Base-by-base conservation (phyloP, 2,113 vertebrate genomes). In the Tenrec ecaudatus region DNA sequence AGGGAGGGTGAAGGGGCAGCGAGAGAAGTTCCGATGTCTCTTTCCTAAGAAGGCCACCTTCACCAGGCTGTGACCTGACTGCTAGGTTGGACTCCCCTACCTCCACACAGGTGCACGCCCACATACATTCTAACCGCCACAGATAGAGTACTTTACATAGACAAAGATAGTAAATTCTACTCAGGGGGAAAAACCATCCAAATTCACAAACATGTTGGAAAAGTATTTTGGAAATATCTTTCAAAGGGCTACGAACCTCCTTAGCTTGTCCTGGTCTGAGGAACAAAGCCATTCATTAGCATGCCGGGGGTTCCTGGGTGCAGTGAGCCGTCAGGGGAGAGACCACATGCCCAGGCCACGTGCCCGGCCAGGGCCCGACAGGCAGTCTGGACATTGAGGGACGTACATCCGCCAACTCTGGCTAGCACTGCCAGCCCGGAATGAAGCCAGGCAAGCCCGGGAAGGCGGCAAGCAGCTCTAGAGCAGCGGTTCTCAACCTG, bases 151-250 rank as follows among this genome's bases (percentile, higher is more conserved):
- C 81, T 75, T 87, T 94, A 47, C 66, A 83, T 58, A 79, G 66
- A 47, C 66, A 83, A 47, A 83, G 73, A 60, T 62, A 89, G 57
- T 86, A 79, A 86, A 90, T 71, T 6, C 16, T 71, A 71, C 68
- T 71, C 66, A 68, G 66, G 17, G n/a, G 27, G 6, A 71, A 90
- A n/a, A 53, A 10, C 6, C 47, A 53, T 19, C 25, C 22, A 78
- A 64, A 0, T 62, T 86, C 22, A 62, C 38, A 88, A 82, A 88
- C 68, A 40, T 62, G 15, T 71, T 36, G 22, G 75, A 25, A 75
- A 84, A 71, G 36, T 91, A 86, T 71, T 38, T 60, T 43, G 27
- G 60, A 62, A 78, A 10, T 78, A 31, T 58, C 19, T 93, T 36
- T 95, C 86, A 60, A 89, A 83, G 25, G 58, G 6, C 77, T 66